A percentile compares a stretch with the other conserved stretches of the same genome.
Conservation (phyloP, 2,888 invertebrate genomes). For the Caenorhabditis sinica region DNA sequence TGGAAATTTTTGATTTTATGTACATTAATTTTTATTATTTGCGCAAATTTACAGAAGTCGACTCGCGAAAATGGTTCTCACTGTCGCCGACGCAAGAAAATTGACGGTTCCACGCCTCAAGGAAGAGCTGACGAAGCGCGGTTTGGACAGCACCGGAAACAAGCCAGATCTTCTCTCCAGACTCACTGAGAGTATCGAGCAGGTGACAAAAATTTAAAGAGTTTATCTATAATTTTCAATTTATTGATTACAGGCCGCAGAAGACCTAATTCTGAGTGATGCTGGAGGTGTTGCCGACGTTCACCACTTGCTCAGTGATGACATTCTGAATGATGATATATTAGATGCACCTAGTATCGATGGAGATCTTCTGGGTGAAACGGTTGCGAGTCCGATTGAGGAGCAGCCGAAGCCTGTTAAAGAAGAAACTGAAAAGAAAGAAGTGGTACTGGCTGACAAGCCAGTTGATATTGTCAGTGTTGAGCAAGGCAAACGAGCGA, state of each 20-base stretch:
- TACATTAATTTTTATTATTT: background rate
- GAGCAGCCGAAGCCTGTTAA: background rate
- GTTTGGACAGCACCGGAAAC: constrained; percentile 70
- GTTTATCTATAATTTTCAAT: background rate
- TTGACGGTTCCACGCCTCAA: constrained; percentile 73
- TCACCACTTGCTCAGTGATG: constrained; percentile 39
- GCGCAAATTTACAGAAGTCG: too few species aligned
- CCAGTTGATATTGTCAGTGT: background rate
- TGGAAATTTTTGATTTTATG: background rate
- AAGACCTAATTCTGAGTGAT: constrained; percentile 53
- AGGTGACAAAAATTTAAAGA: constrained; percentile 20
- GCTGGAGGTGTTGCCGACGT: constrained; percentile 23
- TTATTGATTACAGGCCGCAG: constrained; percentile 35
- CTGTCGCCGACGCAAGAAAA: constrained; percentile 56
- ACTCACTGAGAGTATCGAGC: constrained; percentile 68
- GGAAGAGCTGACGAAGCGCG: constrained; percentile 72
- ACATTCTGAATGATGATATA: constrained; percentile 64
- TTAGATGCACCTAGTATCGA: constrained; percentile 59
- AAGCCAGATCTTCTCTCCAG: constrained; percentile 74
- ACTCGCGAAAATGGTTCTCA: constrained; percentile 40
- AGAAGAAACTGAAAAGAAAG: background rate
- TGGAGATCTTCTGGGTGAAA: constrained; percentile 31
- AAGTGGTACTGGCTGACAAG: constrained; percentile 26
- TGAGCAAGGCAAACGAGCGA: constrained; percentile 44
- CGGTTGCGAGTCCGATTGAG: constrained; percentile 21